Conservation (phyloP, 2,113 vertebrate species). For the Coptodon bakossiorum region DNA sequence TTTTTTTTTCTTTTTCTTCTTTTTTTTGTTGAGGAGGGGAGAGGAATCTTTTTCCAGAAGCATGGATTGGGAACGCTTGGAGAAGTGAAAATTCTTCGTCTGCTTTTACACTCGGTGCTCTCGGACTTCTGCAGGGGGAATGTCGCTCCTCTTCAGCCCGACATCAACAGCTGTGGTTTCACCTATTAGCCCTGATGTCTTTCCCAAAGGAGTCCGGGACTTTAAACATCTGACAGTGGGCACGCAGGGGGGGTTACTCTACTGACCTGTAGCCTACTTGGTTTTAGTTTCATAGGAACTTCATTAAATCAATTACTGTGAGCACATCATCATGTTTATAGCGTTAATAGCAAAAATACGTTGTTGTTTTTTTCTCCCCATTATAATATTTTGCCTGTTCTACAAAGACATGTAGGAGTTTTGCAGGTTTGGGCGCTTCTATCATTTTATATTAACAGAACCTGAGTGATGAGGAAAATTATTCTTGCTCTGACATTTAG, state of each 20-base stretch:
- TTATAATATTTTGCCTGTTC: background rate
- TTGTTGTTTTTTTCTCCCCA: background rate
- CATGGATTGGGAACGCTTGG: background rate
- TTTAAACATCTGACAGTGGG: constrained; percentile 81
- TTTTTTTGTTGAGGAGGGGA: background rate
- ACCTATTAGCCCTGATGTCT: constrained; percentile 89
- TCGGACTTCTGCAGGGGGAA: constrained; percentile 28
- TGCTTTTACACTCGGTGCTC: constrained; percentile 31
- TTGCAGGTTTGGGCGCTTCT: background rate
- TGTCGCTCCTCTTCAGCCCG: constrained; percentile 65
- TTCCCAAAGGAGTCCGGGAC: constrained; percentile 80
- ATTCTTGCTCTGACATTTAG: background rate
- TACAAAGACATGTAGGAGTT: background rate
- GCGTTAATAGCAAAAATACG: background rate
- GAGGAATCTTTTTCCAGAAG: background rate
- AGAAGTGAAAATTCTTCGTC: background rate
- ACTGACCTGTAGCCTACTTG: constrained; percentile 80
- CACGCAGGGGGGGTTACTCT: constrained; percentile 77
- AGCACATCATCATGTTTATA: constrained; percentile 83
- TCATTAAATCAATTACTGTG: constrained; percentile 93
- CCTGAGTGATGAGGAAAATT: background rate
- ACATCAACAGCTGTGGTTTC: constrained; percentile 79
- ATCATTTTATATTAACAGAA: constrained; percentile 11
- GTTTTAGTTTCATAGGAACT: constrained; percentile 86
- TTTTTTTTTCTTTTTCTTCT: background rate